Conservation (phyloP, 1,140 invertebrate genomes). For the Atopsyche davidsoni region DNA sequence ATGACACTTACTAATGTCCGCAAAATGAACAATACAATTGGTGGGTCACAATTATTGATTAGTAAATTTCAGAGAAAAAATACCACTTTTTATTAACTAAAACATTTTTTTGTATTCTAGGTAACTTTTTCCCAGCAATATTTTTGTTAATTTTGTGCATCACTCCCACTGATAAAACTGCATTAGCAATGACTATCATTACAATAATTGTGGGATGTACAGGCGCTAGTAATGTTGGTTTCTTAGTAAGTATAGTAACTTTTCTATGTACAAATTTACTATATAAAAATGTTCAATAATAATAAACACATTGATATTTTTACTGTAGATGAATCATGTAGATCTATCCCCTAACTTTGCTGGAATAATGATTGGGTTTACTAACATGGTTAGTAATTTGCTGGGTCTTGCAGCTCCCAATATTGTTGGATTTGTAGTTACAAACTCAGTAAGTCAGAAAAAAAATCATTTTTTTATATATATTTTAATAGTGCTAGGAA, state of each 20-base stretch:
- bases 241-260: constrained; percentile 39
- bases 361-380: constrained; percentile 66
- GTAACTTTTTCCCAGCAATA: constrained; percentile 49
- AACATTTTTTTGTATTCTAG: constrained; percentile 29
- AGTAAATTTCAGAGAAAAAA: not conserved
- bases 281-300: constrained; percentile 34
- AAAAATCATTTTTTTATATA: no score
- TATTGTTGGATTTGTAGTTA: constrained; percentile 32
- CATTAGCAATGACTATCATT: constrained; percentile 50
- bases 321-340: constrained; percentile 57
- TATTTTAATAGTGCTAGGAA: no score
- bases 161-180: constrained; percentile 40
- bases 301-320: constrained; percentile 22
- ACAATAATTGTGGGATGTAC: constrained; percentile 62
- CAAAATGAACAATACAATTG: constrained; percentile 55
- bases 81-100: constrained; percentile 6
- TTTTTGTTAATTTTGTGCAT: constrained; percentile 53
- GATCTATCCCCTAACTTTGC: constrained; percentile 72
- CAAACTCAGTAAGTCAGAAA: constrained; percentile 34
- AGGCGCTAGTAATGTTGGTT: constrained; percentile 62
- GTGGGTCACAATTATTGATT: constrained; percentile 23
- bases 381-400: constrained; percentile 59
- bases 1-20: constrained; percentile 43
- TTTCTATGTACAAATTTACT: no score
- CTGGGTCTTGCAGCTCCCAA: constrained; percentile 62